Percentiles rank a stretch among this genome's conserved stretches.
Evolutionary conservation across 1,140 invertebrate genomes (phyloP).

Genomic region (Lucilia cuprina): DNA sequence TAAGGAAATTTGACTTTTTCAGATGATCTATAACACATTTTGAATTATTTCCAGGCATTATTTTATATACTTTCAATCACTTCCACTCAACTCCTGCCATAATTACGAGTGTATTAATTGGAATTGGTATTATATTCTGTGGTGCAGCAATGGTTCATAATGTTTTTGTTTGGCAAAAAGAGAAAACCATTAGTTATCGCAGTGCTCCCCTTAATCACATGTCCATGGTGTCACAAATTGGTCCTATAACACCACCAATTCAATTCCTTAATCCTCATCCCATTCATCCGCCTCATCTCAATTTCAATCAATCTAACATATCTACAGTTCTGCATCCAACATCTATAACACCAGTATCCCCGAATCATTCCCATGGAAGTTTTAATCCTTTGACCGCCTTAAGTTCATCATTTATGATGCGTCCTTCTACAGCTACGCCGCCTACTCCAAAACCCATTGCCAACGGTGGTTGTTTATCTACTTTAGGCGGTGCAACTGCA

Average conservation of each 20-base stretch:
- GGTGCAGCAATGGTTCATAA: constrained; percentile 93
- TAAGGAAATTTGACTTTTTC: not conserved
- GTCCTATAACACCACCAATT: constrained; percentile 40
- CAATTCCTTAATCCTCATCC: constrained; percentile 51
- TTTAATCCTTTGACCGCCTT: constrained; percentile 56
- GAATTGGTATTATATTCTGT: constrained; percentile 88
- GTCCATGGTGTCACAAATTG: constrained; percentile 49
- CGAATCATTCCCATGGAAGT: constrained; percentile 60
- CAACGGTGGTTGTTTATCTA: constrained; percentile 35
- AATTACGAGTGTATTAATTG: constrained; percentile 86
- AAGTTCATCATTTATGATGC: constrained; percentile 58
- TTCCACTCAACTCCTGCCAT: constrained; percentile 91
- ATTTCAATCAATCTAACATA: constrained; percentile 20
- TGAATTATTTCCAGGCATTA: constrained; percentile 75
- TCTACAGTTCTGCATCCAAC: constrained; percentile 46
- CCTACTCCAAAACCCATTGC: constrained; percentile 60
- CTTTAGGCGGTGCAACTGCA: constrained; percentile 46
- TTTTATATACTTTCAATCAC: constrained; percentile 90
- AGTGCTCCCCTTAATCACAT: constrained; percentile 55
- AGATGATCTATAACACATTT: not conserved
- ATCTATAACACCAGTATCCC: constrained; percentile 58
- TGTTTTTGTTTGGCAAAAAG: constrained; percentile 92
- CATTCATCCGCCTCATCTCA: constrained; percentile 19
- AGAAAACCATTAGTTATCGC: constrained; percentile 70
- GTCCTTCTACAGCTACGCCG: constrained; percentile 65